Base-by-base conservation (phyloP, 2,888 invertebrate genomes). In the Bembecia ichneumoniformis region DNA sequence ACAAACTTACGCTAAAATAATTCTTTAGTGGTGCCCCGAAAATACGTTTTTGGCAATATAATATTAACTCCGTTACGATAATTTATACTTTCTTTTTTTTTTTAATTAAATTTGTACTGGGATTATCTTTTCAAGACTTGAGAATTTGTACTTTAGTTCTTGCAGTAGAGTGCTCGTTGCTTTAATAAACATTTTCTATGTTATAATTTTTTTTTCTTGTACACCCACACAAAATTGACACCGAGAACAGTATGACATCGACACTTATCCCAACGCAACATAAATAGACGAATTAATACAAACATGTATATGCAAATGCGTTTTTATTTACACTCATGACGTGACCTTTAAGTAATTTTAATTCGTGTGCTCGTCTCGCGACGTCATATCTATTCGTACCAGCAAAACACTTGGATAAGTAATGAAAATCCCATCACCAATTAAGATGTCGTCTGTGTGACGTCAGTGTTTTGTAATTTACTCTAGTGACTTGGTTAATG, bases 71-170 rank as follows among this genome's bases (percentile, higher is more conserved):
- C 71, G 68, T 74, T 68, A 68, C 57, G 54, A 62, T 65, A 59
- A 57, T 54, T 58, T 28, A 28, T 28, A 56, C 55, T 59, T 58
- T 60, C 63, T 58, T 64, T 60, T 60, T 63, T 58, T 64, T 60
- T 65, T 70, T 73, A 76, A 74, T 77, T 78, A 77, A 82, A 81
- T 87, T 88, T 88, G 87, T 88, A 88, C 87, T 88, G 86, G 76
- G 76, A 77, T 73, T 86, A 79, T 74, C 64, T 68, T 57, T 64
- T 75, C 74, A 79, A 84, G 79, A 83, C 84, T 82, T 84, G 68
- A 71, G 71, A 80, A 81, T 88, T 88, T 88, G 87, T 88, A 88
- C 87, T 88, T 77, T 87, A 77, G 75, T 80, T 78, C 62, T 72
- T 71, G 65, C 68, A 71, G 62, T 67, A 73, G 65, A 77, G 80